phyloP scores from a whole-genome alignment of 1,140 invertebrate genomes.

The Drosophila hydei region DNA sequence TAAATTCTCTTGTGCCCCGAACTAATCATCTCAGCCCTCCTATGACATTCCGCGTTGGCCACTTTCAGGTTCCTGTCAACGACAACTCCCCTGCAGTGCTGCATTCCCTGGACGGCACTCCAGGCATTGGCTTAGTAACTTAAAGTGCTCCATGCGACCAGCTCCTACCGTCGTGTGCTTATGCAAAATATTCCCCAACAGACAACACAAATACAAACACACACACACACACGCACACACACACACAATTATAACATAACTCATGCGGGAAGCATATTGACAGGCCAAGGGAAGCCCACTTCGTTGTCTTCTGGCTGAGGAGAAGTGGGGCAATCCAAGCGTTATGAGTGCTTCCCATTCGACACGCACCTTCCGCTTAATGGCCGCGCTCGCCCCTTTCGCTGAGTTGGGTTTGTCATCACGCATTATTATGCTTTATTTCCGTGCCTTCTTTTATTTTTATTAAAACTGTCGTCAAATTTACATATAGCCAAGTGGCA shows the following conservation, averaged over 20 bases:
- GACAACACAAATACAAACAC: background rate
- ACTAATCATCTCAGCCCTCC: constrained; percentile 40
- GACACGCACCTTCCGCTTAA: constrained; percentile 59
- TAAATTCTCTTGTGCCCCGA: constrained; percentile 36
- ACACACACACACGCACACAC: constrained; percentile 21
- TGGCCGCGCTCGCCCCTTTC: constrained; percentile 1
- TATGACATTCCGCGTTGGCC: constrained; percentile 36
- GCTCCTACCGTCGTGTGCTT: constrained; percentile 13
- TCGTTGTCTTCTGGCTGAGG: constrained; percentile 1
- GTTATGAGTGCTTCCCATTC: constrained; percentile 76
- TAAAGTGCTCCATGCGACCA: constrained; percentile 33
- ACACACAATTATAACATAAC: constrained; percentile 37
- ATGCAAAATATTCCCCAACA: constrained; percentile 26
- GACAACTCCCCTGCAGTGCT: constrained; percentile 22
- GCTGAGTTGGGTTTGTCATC: constrained; percentile 56
- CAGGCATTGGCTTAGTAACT: constrained; percentile 44
- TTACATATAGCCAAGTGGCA: constrained; percentile 42
- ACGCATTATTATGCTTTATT: constrained; percentile 80
- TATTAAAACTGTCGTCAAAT: constrained; percentile 67
- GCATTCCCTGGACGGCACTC: constrained; percentile 41
- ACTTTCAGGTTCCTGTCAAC: constrained; percentile 39
- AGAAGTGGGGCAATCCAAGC: constrained; percentile 44
- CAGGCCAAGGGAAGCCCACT: constrained; percentile 28
- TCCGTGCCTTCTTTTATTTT: constrained; percentile 61
- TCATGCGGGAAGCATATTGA: constrained; percentile 44